A percentile compares a stretch with the other conserved stretches of the same genome.
Conservation (phyloP, 2,888 invertebrate genomes). For the Cecidostiba fungosa region DNA sequence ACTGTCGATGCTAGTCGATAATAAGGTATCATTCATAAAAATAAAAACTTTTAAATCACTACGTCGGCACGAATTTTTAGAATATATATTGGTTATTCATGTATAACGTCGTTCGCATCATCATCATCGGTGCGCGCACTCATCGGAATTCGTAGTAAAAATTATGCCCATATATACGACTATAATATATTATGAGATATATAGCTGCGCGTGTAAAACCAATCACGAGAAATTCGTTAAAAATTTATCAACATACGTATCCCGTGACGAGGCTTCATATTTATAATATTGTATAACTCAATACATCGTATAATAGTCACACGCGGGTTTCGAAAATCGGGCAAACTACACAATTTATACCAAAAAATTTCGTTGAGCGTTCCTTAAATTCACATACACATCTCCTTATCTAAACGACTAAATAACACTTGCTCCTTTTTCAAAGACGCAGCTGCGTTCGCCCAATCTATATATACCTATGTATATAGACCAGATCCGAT, state of each 20-base stretch:
- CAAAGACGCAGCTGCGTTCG: not conserved
- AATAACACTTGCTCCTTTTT: not conserved
- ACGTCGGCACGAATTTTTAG: slow-evolving; percentile 64
- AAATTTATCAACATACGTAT: not conserved
- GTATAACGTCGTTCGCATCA: slow-evolving; percentile 18
- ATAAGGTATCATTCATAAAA: slow-evolving; percentile 59
- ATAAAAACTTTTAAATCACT: slow-evolving; percentile 62
- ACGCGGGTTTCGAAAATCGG: too few species aligned
- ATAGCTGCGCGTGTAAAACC: not conserved
- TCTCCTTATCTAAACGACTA: slow-evolving; percentile 6
- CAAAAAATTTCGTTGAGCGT: slow-evolving; percentile 44
- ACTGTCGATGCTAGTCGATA: slow-evolving; percentile 30
- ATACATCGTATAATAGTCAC: too few species aligned
- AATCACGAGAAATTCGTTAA: slow-evolving; percentile 2
- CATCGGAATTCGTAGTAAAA: slow-evolving; percentile 57
- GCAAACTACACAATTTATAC: not conserved
- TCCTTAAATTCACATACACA: slow-evolving; percentile 9
- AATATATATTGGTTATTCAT: slow-evolving; percentile 61
- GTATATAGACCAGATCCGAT: too few species aligned
- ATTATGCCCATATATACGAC: slow-evolving; percentile 8
- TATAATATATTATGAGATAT: slow-evolving; percentile 27
- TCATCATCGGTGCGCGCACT: slow-evolving; percentile 14
- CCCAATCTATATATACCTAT: too few species aligned
- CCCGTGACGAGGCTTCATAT: too few species aligned
- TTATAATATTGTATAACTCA: too few species aligned